A percentile compares a stretch with the other conserved stretches of the same genome.
Conservation (phyloP, 1,140 invertebrate species). For the Globodera ellingtonae region DNA sequence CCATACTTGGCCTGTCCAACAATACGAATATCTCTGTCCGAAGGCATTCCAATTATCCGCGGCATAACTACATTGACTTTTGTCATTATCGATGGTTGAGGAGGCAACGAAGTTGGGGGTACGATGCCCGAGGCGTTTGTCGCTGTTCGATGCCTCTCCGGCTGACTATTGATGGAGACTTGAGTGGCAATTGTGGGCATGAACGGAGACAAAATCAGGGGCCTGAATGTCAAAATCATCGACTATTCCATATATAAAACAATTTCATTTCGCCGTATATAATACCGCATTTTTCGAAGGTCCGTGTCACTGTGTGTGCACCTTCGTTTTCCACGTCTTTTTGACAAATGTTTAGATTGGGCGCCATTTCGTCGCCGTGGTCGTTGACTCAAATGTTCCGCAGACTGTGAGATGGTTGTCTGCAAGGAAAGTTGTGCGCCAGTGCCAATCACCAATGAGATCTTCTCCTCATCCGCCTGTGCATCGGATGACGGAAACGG, state of each 20-base stretch:
- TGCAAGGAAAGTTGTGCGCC: conserved; percentile 5
- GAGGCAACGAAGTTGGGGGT: conserved; percentile 1
- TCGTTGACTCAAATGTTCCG: conserved; percentile 18
- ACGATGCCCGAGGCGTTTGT: conserved; percentile 16
- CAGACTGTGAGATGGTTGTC: conserved; percentile 16
- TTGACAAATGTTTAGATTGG: conserved; percentile 21
- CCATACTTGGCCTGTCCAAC: conserved; percentile 36
- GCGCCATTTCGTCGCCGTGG: conserved; percentile 12
- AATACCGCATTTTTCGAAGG: conserved; percentile 40
- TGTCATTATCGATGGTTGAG: conserved; percentile 21
- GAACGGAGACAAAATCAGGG: conserved; percentile 58
- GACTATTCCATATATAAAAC: too few species aligned
- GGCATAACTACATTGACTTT: conserved; percentile 1
- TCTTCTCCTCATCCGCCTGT: conserved; percentile 17
- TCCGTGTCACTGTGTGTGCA: conserved; percentile 44
- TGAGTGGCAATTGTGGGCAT: conserved; percentile 61
- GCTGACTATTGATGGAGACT: conserved; percentile 49
- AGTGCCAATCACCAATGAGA: background rate
- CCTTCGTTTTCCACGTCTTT: conserved; percentile 8
- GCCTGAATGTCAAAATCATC: conserved; percentile 45
- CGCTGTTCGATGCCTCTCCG: conserved; percentile 26
- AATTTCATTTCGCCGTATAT: background rate
- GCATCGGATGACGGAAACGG: conserved; percentile 16
- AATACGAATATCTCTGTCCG: background rate
- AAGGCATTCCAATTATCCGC: conserved; percentile 22